These are phyloP conservation scores for Lemur catta DNA, from an alignment of 2,797 vertebrate genomes.

Conservation along the genomic window DNA sequence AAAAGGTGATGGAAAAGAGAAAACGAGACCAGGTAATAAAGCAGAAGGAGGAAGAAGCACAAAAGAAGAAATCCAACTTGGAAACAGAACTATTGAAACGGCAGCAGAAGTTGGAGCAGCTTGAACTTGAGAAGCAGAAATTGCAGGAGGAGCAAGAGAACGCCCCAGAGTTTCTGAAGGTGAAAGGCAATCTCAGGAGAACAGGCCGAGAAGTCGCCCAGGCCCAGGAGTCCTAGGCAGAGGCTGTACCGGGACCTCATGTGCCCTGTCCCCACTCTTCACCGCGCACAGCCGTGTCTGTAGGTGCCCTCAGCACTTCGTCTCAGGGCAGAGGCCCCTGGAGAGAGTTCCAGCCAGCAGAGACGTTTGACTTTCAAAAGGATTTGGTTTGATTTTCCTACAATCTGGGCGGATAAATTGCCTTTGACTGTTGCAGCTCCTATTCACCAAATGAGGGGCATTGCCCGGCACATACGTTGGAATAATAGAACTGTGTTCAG, in stretches of 20 bases:
- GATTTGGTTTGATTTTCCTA: conserved; percentile 64
- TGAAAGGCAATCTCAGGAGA: conserved; percentile 98
- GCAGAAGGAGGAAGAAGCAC: conserved; percentile 96
- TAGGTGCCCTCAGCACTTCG: conserved; percentile 50
- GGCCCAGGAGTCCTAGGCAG: conserved; percentile 83
- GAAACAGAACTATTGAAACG: conserved; percentile 98
- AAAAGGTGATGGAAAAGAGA: conserved; percentile 98
- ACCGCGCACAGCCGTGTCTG: conserved; percentile 50
- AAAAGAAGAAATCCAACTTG: conserved; percentile 95
- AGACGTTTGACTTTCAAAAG: background rate
- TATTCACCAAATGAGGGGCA: conserved; percentile 80
- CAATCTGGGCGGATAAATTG: conserved; percentile 51
- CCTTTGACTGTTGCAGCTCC: conserved; percentile 66
- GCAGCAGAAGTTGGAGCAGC: conserved; percentile 98
- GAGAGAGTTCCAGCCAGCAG: conserved; percentile 43
- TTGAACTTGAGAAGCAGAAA: conserved; percentile 96
- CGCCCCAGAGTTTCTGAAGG: conserved; percentile 98
- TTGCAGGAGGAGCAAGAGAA: conserved; percentile 96
- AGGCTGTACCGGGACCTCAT: conserved; percentile 13
- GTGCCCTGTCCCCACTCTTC: conserved; percentile 44
- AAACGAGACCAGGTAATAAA: conserved; percentile 97
- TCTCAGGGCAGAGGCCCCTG: conserved; percentile 37
- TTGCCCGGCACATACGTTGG: conserved; percentile 67
- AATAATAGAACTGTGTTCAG: conserved; percentile 72
- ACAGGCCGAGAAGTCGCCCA: conserved; percentile 93